These are phyloP conservation scores for Lepus europaeus DNA, from an alignment of 2,113 vertebrate species.

Conservation along the genomic window DNA sequence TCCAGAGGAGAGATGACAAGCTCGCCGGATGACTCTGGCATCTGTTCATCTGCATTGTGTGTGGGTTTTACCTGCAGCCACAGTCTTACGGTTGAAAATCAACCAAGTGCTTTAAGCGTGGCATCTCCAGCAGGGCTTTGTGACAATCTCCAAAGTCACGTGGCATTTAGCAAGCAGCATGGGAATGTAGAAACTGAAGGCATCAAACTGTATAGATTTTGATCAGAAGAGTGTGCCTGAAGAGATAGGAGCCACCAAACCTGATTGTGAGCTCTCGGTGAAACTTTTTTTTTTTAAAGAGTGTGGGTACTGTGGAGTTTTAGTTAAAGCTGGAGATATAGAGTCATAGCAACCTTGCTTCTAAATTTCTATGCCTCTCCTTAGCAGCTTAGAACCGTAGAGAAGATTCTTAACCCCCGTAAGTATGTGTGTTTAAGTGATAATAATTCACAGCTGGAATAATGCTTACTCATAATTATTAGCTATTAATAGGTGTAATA, in stretches of 20 bases:
- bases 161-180: neutral
- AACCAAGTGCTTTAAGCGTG: neutral
- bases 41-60: neutral
- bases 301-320: neutral
- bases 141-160: neutral
- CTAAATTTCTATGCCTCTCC: neutral
- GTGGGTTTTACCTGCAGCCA: neutral
- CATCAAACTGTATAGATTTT: neutral
- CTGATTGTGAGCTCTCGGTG: neutral
- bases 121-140: neutral
- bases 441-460: neutral
- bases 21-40: fast-evolving
- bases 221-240: neutral
- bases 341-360: neutral
- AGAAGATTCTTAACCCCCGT: neutral
- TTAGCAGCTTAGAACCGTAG: neutral
- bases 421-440: neutral
- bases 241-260: neutral
- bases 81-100: neutral
- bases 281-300: neutral
- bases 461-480: neutral
- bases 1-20: no score
- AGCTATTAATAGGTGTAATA: neutral
- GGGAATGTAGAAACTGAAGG: neutral
- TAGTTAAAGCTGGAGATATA: neutral